Conservation (phyloP, 2,113 vertebrate species). For the Sterrhoptilus dennistouni region DNA sequence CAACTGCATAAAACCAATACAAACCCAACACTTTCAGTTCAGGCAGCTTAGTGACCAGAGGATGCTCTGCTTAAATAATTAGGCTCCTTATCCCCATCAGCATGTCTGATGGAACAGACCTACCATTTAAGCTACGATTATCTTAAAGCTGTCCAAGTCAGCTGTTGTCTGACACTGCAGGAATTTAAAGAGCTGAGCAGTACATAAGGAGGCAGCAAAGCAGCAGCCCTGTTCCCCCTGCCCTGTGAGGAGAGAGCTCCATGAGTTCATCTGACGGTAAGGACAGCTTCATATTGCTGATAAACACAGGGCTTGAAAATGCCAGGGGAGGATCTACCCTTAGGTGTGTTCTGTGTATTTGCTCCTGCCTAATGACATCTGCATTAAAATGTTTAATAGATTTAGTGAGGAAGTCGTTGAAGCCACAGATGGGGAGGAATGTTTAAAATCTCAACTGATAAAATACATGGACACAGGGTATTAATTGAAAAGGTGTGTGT, state of each 20-base stretch:
- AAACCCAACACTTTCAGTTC: neutral
- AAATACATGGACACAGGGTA: neutral
- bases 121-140: conserved; percentile 4
- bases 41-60: neutral
- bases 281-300: neutral
- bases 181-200: neutral
- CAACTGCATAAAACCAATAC: neutral
- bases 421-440: neutral
- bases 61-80: neutral
- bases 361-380: neutral
- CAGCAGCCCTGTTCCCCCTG: neutral
- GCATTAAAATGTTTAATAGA: neutral
- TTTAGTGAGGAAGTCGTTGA: neutral
- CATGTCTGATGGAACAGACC: neutral
- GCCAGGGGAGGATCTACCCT: fast-evolving
- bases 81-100: conserved; percentile 51
- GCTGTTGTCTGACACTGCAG: neutral
- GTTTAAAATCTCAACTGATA: neutral
- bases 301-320: neutral
- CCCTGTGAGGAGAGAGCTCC: neutral
- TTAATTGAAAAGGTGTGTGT: neutral
- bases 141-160: neutral
- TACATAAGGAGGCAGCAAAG: neutral
- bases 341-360: neutral
- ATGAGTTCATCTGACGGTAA: conserved; percentile 10